These are phyloP conservation scores for Uloborus plumipes DNA, from an alignment of 2,888 invertebrate genomes.

Conservation along the genomic window DNA sequence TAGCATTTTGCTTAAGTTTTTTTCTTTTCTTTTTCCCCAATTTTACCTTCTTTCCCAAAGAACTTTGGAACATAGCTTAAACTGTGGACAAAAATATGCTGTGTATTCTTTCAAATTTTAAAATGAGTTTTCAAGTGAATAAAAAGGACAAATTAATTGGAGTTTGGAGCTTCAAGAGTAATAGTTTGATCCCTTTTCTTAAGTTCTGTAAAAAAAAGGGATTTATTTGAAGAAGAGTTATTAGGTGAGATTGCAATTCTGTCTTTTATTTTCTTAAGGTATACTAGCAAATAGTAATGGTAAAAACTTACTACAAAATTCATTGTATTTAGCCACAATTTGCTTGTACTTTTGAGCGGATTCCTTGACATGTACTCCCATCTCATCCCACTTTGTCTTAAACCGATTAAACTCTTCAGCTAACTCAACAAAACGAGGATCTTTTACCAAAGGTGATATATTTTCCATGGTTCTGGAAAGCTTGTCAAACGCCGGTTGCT, in stretches of 20 bases:
- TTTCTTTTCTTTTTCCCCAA: too few relatives aligned
- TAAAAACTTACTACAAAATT: slow-evolving; percentile 75
- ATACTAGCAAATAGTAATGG: background rate
- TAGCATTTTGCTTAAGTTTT: too few relatives aligned
- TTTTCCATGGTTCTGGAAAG: slow-evolving; percentile 78
- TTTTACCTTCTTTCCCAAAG: too few relatives aligned
- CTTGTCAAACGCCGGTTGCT: slow-evolving; percentile 76
- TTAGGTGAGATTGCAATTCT: background rate
- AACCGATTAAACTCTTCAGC: slow-evolving; percentile 79
- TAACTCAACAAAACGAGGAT: slow-evolving; percentile 76
- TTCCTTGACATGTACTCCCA: slow-evolving; percentile 80
- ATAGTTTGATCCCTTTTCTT: too few relatives aligned
- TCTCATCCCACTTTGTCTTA: slow-evolving; percentile 81
- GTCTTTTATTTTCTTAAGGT: too few relatives aligned
- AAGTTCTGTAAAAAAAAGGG: background rate
- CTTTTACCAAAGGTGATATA: slow-evolving; percentile 73
- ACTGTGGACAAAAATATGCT: too few relatives aligned
- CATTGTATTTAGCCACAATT: slow-evolving; percentile 83
- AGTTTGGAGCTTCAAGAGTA: too few relatives aligned
- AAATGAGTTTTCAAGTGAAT: too few relatives aligned
- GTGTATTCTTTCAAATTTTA: too few relatives aligned
- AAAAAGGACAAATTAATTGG: too few relatives aligned
- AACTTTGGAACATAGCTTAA: too few relatives aligned
- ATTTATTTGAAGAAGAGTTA: background rate
- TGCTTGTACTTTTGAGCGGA: slow-evolving; percentile 77